phyloP scores from a whole-genome alignment of 30 jellyfish, hydroid and myxozoan species.

The Rhopilema esculentum region DNA sequence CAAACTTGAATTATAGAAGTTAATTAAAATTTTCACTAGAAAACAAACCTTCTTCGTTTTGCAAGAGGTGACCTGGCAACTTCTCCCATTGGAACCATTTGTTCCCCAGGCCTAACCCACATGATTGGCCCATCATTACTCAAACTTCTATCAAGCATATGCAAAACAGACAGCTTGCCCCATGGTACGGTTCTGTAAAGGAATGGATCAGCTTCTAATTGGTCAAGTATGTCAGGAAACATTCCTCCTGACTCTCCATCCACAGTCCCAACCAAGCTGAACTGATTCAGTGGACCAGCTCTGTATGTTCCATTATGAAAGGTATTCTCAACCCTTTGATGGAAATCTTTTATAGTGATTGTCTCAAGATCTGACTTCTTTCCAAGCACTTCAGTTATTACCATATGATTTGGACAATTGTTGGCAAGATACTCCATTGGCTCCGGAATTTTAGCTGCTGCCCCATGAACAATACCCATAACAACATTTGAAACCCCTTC shows the following conservation, averaged over 20 bases:
- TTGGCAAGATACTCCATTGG: conserved; percentile 80
- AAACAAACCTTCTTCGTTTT: conserved; percentile 78
- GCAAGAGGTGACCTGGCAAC: conserved; percentile 84
- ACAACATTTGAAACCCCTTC: conserved; percentile 86
- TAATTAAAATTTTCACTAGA: too few species aligned
- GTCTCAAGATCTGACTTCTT: conserved; percentile 89
- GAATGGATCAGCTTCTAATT: conserved; percentile 91
- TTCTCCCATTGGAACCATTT: conserved; percentile 95
- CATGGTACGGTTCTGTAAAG: conserved; percentile 90
- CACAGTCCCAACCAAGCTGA: conserved; percentile 96
- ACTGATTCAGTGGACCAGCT: conserved; percentile 87
- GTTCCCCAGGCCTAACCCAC: conserved; percentile 99
- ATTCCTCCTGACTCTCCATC: conserved; percentile 96
- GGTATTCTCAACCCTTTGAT: conserved; percentile 74
- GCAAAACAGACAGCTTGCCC: conserved; percentile 88
- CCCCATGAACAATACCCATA: conserved; percentile 98
- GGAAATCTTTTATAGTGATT: conserved; percentile 74
- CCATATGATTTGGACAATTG: conserved; percentile 80
- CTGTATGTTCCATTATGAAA: conserved; percentile 92
- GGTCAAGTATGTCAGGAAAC: conserved; percentile 85
- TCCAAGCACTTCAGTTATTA: conserved; percentile 88
- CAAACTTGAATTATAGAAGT: too few species aligned
- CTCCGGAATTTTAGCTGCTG: conserved; percentile 87
- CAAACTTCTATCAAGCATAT: conserved; percentile 70
- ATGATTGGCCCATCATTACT: conserved; percentile 98